phyloP scores from a whole-genome alignment of 1,140 invertebrate genomes.

The Chymomyza costata region DNA sequence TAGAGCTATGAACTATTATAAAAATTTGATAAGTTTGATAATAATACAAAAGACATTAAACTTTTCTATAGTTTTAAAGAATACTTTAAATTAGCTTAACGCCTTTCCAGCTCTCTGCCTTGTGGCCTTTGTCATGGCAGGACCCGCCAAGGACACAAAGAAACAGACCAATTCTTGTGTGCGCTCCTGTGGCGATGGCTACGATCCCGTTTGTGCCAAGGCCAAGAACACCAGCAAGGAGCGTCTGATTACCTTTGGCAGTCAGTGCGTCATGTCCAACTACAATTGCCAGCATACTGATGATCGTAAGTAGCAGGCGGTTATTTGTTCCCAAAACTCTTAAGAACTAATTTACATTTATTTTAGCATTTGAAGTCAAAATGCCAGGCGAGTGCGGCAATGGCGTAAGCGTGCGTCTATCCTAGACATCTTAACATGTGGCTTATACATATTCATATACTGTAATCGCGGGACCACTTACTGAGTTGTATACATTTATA shows the following conservation, averaged over 20 bases:
- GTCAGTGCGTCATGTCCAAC: conserved; percentile 60
- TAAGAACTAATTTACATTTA: not conserved
- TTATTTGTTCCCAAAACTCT: not conserved
- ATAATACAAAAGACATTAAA: no score
- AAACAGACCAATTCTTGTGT: conserved; percentile 41
- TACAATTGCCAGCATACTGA: conserved; percentile 69
- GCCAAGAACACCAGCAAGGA: conserved; percentile 67
- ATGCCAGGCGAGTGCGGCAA: conserved; percentile 62
- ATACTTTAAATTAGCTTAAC: no score
- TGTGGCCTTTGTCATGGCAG: conserved; percentile 39
- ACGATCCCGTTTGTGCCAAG: conserved; percentile 59
- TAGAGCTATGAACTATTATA: no score
- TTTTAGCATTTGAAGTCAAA: conserved; percentile 60
- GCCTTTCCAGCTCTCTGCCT: conserved; percentile 52
- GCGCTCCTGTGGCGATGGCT: conserved; percentile 38
- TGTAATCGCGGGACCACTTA: not conserved
- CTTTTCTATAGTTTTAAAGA: no score
- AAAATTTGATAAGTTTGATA: no score
- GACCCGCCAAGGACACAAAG: conserved; percentile 56
- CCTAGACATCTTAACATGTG: no score
- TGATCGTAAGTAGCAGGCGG: conserved; percentile 49
- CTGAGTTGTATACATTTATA: not conserved
- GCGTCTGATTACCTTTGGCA: conserved; percentile 62
- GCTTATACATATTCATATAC: no score
- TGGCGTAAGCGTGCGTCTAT: conserved; percentile 67